These are phyloP conservation scores for Myotis lucifugus DNA, from an alignment of 2,113 vertebrate genomes.

Conservation along the genomic window DNA sequence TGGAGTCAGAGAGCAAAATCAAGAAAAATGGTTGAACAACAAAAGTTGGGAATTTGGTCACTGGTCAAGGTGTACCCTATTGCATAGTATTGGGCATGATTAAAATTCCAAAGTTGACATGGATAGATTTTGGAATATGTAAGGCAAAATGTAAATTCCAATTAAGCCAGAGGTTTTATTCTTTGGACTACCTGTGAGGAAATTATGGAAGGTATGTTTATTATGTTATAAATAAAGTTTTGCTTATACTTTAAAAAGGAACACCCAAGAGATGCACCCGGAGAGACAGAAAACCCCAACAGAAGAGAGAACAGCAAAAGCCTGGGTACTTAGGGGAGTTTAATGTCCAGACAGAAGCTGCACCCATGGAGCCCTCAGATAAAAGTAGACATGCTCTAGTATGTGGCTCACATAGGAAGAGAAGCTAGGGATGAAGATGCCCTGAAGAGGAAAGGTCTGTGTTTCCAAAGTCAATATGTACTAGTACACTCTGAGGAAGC, in stretches of 20 bases:
- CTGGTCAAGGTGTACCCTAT: not conserved
- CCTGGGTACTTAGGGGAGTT: not conserved
- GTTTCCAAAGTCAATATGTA: not conserved
- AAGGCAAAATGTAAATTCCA: constrained; percentile 32
- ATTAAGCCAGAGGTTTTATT: constrained; percentile 9
- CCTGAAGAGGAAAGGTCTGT: not conserved
- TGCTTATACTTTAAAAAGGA: not conserved
- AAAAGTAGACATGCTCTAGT: not conserved
- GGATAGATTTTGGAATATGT: constrained; percentile 19
- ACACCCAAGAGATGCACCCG: not conserved
- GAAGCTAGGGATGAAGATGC: not conserved
- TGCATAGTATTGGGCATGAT: not conserved
- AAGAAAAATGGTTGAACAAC: constrained; percentile 70
- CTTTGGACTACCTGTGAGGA: not conserved
- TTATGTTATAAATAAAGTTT: not conserved
- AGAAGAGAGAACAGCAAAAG: not conserved
- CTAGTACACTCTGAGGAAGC: not conserved
- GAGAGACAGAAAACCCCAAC: not conserved
- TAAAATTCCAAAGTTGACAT: not conserved
- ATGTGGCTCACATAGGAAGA: not conserved
- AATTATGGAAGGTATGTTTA: not conserved
- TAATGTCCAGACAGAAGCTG: not conserved
- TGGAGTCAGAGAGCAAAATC: constrained; percentile 84
- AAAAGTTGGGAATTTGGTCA: constrained; percentile 61
- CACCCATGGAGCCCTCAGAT: not conserved